Base-by-base conservation (phyloP, 2,113 vertebrate species). In the Notechis scutatus region DNA sequence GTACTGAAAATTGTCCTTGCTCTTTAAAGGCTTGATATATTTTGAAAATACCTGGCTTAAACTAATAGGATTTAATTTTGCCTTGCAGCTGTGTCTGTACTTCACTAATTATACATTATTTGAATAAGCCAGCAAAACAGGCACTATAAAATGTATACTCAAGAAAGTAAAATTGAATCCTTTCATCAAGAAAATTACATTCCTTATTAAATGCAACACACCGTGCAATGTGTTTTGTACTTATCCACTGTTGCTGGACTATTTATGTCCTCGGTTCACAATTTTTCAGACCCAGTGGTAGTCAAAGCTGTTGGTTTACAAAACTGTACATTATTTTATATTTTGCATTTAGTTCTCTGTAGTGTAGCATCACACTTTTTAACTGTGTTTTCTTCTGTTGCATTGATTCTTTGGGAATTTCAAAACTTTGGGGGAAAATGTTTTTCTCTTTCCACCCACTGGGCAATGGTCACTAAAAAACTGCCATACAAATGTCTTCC, bases 401-500 rank as follows among this genome's bases (percentile, higher is more conserved):
- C 54, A 93, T 56, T 24, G 91, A 50, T 91, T n/a, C 3, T 92
- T 42, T 87, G 26, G 45, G 57, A 57, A 61, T 61, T 93, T 95
- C 85, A 81, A 59, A 26, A 29, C 2, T 3, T 55, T 91, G 90
- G 56, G 45, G 39, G 14, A 23, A 55, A 26, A 85, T 23, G 26
- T 1, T 42, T n/a, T 57, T 20, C 15, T 85, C 52, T 56, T 4
- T 81, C 74, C 74, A 81, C 34, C 18, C 34, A 81, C 7, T 81
- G 39, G 74, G 18, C 20, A 54, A 92, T 81, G 56, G 85, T 94
- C 91, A 89, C 94, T 94, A 86, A 91, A 47, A 93, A 89, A 87
- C 86, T 91, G 15, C 90, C 4, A 56, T 93, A 88, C 94, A 91
- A 2, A 55, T 88, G 90, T 96, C 47, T 89, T 24, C 88, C n/a